phyloP scores from a whole-genome alignment of 1,140 invertebrate species.

The Platyura marginata region DNA sequence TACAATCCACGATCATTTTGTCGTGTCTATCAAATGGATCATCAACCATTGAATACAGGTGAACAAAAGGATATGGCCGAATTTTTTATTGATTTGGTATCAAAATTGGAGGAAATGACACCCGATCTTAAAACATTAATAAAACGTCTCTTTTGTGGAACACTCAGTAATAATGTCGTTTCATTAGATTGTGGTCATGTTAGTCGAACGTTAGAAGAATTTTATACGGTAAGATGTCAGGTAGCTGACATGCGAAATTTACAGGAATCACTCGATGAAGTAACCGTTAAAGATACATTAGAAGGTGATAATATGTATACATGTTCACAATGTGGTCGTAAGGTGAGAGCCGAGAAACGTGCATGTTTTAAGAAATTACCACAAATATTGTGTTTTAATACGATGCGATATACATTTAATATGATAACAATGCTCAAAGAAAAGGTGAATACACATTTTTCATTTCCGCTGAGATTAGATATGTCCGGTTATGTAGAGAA shows the following conservation, averaged over 20 bases:
- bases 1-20: slow-evolving; percentile 92
- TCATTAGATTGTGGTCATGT: slow-evolving; percentile 88
- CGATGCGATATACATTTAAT: slow-evolving; percentile 96
- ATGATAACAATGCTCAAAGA: slow-evolving; percentile 96
- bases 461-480: slow-evolving; percentile 81
- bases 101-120: slow-evolving; percentile 91
- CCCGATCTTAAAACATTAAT: slow-evolving; percentile 76
- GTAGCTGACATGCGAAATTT: slow-evolving; percentile 92
- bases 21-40: slow-evolving; percentile 93
- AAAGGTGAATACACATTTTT: slow-evolving; percentile 94
- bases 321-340: slow-evolving; percentile 84
- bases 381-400: slow-evolving; percentile 87
- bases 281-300: slow-evolving; percentile 88
- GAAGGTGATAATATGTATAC: slow-evolving; percentile 97
- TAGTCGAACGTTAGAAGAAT: slow-evolving; percentile 83
- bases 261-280: slow-evolving; percentile 86
- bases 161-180: slow-evolving; percentile 86
- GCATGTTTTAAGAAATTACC: slow-evolving; percentile 90
- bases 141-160: slow-evolving; percentile 82
- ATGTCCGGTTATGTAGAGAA: slow-evolving; percentile 92
- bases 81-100: slow-evolving; percentile 91
- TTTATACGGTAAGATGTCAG: slow-evolving; percentile 88
- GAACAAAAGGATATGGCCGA: slow-evolving; percentile 98
- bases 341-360: slow-evolving; percentile 84
- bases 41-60: slow-evolving; percentile 84